Percentiles rank a stretch among this genome's conserved stretches.
phyloP scores from a whole-genome alignment of 2,797 vertebrate genomes.

The Onychomys leucogaster region DNA sequence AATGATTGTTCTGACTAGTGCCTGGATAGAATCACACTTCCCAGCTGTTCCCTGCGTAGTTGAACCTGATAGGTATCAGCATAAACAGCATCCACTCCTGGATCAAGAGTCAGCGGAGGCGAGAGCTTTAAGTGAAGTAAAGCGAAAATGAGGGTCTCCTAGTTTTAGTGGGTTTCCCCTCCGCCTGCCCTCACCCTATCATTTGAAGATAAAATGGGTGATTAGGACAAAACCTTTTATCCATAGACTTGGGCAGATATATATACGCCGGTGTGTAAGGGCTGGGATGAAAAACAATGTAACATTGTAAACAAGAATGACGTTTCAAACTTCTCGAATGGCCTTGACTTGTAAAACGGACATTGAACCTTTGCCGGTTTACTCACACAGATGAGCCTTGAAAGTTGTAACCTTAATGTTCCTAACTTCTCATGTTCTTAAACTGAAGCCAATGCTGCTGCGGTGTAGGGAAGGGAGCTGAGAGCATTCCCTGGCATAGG shows the following conservation, averaged over 20 bases:
- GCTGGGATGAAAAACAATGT: background rate
- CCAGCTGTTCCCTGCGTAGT: background rate
- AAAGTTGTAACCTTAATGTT: constrained; percentile 51
- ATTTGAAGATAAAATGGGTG: constrained; percentile 46
- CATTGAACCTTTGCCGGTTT: constrained; percentile 55
- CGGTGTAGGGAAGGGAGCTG: background rate
- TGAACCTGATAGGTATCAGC: constrained; percentile 3
- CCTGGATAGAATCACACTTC: background rate
- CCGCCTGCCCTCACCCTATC: background rate
- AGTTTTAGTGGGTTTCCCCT: background rate
- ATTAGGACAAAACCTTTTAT: constrained; percentile 21
- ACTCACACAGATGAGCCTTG: background rate
- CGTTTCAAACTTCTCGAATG: constrained; percentile 47
- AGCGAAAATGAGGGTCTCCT: constrained; percentile 34
- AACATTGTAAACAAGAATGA: background rate
- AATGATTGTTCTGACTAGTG: constrained; percentile 16
- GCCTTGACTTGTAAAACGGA: constrained; percentile 49
- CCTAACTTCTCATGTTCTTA: constrained; percentile 30
- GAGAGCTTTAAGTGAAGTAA: constrained; percentile 25
- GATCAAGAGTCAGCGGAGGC: background rate
- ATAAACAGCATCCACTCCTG: background rate
- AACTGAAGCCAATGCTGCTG: constrained; percentile 17
- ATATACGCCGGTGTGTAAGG: background rate
- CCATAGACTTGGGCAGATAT: background rate
- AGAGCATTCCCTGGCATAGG: background rate